A percentile compares a stretch with the other conserved stretches of the same genome.
Evolutionary conservation across 2,888 invertebrate species (phyloP).

Genomic region (Hartigia nigra): DNA sequence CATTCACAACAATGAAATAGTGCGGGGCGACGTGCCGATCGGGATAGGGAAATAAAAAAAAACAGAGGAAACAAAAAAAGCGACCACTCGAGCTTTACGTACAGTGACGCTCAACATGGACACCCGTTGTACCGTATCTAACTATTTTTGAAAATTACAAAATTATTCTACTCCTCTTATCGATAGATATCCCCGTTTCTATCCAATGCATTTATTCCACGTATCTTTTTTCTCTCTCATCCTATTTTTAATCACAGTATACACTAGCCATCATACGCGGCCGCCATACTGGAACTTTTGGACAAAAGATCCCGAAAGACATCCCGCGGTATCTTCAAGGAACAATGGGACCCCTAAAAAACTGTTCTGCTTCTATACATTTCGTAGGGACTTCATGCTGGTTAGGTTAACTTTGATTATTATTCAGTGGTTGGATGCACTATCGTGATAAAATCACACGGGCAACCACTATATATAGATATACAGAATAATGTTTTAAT

Average conservation of each 20-base stretch:
- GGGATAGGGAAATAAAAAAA: conserved; percentile 17
- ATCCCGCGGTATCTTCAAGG: conserved; percentile 37
- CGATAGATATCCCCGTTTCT: not conserved
- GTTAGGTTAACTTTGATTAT: not conserved
- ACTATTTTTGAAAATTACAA: conserved; percentile 39
- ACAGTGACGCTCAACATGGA: conserved; percentile 25
- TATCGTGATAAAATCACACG: too few relatives aligned
- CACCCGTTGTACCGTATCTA: conserved; percentile 37
- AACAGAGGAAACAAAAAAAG: conserved; percentile 15
- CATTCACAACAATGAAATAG: conserved; percentile 53
- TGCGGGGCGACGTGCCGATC: conserved; percentile 26
- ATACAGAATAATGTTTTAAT: not conserved
- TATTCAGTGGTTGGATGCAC: not conserved
- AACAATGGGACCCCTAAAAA: not conserved
- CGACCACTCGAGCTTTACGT: not conserved
- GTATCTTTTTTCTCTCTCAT: not conserved
- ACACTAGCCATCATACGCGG: not conserved
- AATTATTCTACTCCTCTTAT: not conserved
- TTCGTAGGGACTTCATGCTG: not conserved
- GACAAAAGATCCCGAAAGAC: conserved; percentile 50
- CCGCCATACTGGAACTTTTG: not conserved
- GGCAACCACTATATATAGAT: not conserved
- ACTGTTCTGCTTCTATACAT: not conserved
- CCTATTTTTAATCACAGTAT: not conserved
- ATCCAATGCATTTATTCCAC: not conserved